phyloP scores from a whole-genome alignment of 2,888 invertebrate species.

The Temnothorax unifasciatus region DNA sequence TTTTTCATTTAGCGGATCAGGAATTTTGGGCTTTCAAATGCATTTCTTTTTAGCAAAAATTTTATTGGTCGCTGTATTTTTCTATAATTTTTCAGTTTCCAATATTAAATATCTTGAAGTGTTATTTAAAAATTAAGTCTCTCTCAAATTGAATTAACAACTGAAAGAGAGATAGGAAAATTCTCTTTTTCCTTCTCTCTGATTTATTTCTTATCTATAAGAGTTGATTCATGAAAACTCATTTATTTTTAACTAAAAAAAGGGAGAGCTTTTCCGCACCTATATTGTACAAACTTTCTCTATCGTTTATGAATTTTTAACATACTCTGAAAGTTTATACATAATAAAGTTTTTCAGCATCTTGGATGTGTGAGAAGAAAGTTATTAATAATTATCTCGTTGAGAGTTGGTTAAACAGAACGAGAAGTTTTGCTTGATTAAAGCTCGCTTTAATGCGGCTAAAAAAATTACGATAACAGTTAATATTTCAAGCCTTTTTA shows the following conservation, averaged over 20 bases:
- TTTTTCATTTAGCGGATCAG: neutral
- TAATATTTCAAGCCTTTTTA: conserved; percentile 13
- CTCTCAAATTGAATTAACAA: neutral
- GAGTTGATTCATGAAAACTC: neutral
- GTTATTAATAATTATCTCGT: conserved; percentile 20
- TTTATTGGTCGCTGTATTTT: neutral
- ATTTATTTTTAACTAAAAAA: conserved; percentile 10
- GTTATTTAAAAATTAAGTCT: conserved; percentile 1
- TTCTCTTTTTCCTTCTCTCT: neutral
- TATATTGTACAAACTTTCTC: conserved; percentile 3
- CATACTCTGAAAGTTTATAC: neutral
- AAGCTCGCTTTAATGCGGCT: neutral
- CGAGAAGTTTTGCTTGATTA: conserved; percentile 14
- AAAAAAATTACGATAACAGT: neutral
- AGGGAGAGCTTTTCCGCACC: neutral
- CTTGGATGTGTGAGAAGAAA: neutral
- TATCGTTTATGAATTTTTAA: conserved; percentile 32
- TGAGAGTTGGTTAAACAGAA: neutral
- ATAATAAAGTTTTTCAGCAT: neutral
- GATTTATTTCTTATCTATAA: neutral
- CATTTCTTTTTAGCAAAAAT: neutral
- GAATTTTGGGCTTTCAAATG: neutral
- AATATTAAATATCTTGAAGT: neutral
- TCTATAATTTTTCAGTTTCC: neutral
- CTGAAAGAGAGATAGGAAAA: neutral